phyloP scores from a whole-genome alignment of 2,888 invertebrate genomes.

The Lamellibrachia satsuma region DNA sequence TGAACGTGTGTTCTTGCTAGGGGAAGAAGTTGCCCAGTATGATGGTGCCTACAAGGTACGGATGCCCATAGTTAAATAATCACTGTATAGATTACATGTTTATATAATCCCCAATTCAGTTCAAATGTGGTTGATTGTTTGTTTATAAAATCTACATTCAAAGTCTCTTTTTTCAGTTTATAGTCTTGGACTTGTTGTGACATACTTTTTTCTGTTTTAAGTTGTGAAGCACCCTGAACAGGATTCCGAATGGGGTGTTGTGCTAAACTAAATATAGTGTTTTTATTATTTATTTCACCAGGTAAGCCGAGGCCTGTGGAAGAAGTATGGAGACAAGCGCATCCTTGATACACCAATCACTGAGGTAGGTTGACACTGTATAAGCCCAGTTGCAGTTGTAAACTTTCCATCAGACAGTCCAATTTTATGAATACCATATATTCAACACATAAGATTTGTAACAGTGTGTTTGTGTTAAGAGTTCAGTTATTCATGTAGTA shows the following conservation, averaged over 20 bases:
- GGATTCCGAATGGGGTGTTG: no score
- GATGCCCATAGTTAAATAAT: background rate
- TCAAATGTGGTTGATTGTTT: background rate
- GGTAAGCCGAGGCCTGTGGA: slow-evolving; percentile 94
- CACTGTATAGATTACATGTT: background rate
- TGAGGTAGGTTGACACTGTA: slow-evolving; percentile 69
- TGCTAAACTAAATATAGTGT: no score
- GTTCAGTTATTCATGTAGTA: background rate
- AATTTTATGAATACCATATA: background rate
- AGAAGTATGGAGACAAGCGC: slow-evolving; percentile 96
- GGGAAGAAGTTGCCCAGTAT: slow-evolving; percentile 98
- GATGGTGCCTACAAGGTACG: slow-evolving; percentile 88
- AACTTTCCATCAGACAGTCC: no score
- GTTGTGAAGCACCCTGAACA: no score
- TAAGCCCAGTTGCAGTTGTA: background rate
- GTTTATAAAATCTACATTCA: background rate
- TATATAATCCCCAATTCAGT: background rate
- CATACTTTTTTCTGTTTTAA: no score
- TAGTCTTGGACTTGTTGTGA: no score
- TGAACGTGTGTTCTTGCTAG: slow-evolving; percentile 82
- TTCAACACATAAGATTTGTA: background rate
- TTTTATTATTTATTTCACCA: slow-evolving; percentile 61
- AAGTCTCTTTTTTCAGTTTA: no score
- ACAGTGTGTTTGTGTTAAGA: background rate
- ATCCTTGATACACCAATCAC: slow-evolving; percentile 98